Evolutionary conservation across 2,797 vertebrate genomes (phyloP).

Genomic region (Micrastur ruficollis): DNA sequence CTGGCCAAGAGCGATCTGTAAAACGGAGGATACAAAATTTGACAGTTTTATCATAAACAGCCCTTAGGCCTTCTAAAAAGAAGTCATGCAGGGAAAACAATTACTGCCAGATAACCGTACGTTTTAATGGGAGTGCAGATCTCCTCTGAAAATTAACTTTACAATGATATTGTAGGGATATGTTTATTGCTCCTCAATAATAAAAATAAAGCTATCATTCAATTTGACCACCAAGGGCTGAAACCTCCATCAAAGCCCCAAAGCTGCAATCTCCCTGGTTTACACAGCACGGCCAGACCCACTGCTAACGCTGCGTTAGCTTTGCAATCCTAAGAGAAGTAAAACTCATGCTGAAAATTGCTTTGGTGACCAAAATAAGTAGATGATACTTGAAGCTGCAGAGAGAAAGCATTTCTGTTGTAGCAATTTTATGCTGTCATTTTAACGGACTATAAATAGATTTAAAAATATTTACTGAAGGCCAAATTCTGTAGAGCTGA

Average conservation of each 20-base stretch:
- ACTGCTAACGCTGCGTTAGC: background rate
- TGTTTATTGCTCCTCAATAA: background rate
- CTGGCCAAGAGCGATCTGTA: background rate
- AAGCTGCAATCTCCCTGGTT: background rate
- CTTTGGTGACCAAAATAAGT: background rate
- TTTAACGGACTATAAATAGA: conserved; percentile 33
- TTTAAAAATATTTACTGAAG: conserved; percentile 51
- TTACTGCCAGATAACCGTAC: background rate
- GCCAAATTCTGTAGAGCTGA: conserved; percentile 13
- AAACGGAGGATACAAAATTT: background rate
- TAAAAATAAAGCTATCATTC: conserved; percentile 16
- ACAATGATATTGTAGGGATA: background rate
- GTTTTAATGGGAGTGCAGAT: background rate
- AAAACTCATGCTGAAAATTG: background rate
- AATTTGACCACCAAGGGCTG: background rate
- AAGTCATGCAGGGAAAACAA: background rate
- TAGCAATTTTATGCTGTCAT: background rate
- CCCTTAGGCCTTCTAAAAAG: background rate
- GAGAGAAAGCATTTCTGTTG: conserved; percentile 2
- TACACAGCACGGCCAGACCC: background rate
- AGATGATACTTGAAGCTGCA: background rate
- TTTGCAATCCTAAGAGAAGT: background rate
- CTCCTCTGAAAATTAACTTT: background rate
- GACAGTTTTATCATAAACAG: conserved; percentile 17
- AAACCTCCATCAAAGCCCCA: background rate